These are phyloP conservation scores for Puntigrus tetrazona DNA, from an alignment of 2,113 vertebrate genomes.

Conservation along the genomic window DNA sequence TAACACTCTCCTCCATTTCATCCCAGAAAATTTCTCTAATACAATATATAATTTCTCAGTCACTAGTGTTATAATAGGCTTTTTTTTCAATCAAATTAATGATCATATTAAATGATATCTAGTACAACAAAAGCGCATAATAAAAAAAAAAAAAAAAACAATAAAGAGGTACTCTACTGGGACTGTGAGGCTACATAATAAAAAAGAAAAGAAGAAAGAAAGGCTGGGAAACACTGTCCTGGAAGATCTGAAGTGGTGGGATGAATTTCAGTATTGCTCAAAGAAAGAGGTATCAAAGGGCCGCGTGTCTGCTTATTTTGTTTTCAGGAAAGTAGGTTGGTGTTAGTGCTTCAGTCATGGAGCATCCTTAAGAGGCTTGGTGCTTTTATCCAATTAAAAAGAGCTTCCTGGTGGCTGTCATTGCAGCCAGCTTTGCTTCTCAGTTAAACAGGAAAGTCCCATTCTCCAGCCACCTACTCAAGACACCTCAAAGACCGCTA, in stretches of 20 bases:
- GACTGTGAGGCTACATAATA: background rate
- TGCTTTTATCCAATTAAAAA: constrained; percentile 75
- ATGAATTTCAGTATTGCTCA: constrained; percentile 24
- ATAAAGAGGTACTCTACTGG: too few relatives aligned
- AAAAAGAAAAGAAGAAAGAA: background rate
- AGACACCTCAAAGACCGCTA: constrained; percentile 29
- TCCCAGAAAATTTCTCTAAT: background rate
- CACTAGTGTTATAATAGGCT: background rate
- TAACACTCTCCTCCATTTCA: background rate
- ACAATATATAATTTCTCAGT: background rate
- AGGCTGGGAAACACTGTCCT: constrained; percentile 1
- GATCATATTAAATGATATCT: background rate
- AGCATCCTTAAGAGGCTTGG: constrained; percentile 70
- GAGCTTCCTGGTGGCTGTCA: constrained; percentile 64
- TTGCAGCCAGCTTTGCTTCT: constrained; percentile 25
- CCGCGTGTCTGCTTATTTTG: constrained; percentile 7
- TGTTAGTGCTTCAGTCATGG: constrained; percentile 59
- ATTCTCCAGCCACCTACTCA: constrained; percentile 20
- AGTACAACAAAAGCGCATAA: background rate
- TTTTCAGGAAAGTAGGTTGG: constrained; percentile 66
- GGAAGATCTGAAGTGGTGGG: constrained; percentile 8
- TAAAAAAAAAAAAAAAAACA: background rate
- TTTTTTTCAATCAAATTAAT: background rate
- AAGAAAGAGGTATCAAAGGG: constrained; percentile 28
- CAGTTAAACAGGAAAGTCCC: constrained; percentile 33